A percentile compares a stretch with the other conserved stretches of the same genome.
These are phyloP conservation scores for Antennarius striatus DNA, from an alignment of 2,113 vertebrate genomes.

Conservation along the genomic window DNA sequence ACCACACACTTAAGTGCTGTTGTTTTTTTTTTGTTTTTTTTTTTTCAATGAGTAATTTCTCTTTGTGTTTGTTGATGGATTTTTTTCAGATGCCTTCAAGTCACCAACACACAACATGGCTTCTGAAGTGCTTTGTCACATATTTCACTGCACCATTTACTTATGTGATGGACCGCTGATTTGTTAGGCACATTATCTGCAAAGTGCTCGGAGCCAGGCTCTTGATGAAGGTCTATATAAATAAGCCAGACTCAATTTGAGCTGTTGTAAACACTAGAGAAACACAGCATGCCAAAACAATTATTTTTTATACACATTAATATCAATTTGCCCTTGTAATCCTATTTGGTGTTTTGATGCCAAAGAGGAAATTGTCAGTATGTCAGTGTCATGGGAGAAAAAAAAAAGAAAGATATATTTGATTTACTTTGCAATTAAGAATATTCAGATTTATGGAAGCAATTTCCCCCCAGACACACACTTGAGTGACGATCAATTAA, in stretches of 20 bases:
- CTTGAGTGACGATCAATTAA: conserved; percentile 7
- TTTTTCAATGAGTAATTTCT: no score
- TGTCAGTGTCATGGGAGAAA: background rate
- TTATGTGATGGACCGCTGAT: conserved; percentile 31
- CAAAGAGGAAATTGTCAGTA: background rate
- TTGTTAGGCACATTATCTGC: conserved; percentile 12
- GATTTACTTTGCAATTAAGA: conserved; percentile 23
- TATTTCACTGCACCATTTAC: conserved; percentile 25
- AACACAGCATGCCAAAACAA: background rate
- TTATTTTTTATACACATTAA: conserved; percentile 12
- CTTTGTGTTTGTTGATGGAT: background rate
- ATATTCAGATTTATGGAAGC: background rate
- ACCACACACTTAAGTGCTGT: no score
- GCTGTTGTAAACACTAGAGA: conserved; percentile 10
- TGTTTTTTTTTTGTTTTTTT: no score
- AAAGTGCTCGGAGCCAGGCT: conserved; percentile 33
- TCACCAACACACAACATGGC: background rate
- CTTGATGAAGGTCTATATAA: conserved; percentile 35
- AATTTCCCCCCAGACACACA: conserved; percentile 1
- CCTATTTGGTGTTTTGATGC: conserved; percentile 9
- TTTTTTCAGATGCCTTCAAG: background rate
- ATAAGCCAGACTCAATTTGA: conserved; percentile 31
- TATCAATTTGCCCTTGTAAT: conserved; percentile 12
- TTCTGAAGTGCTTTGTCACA: conserved; percentile 15
- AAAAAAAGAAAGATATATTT: conserved; percentile 1